Base-by-base conservation (phyloP, 2,888 invertebrate species). In the Odontocerum albicorne region DNA sequence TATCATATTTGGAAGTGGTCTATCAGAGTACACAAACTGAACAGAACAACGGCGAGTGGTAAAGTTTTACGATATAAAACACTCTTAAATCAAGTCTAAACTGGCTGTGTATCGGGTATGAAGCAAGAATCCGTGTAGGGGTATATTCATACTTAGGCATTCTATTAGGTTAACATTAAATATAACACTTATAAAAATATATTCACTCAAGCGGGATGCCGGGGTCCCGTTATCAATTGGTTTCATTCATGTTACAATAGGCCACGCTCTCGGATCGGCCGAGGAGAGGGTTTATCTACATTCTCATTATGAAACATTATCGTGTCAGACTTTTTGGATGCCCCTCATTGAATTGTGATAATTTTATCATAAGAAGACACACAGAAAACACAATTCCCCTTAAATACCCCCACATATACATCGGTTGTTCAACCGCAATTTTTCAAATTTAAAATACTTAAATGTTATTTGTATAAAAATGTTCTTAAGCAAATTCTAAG, bases 131-230 rank as follows among this genome's bases (percentile, higher is more conserved):
- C 19, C 36, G n/a, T 16, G 12, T 19, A 35, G 20, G 19, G 21
- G 17, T 46, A 33, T 19, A 32, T 17, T 33, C 8, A 35, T 32
- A 7, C 21, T 46, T 46, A 46, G 46, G 35, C 46, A 35, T 44
- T 44, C 43, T 31, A 44, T n/a, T 15, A 44, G 32, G 50, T 36
- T 54, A 54, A 47, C 21, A 46, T 38, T 45, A 45, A 57, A 54
- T 57, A 57, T 49, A 49, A 54, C 54, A 50, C 57, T 57, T 57
- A 54, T 43, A 57, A 57, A 57, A 57, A 57, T 57, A 57, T 52
- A 57, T 54, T 32, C 36, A 38, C 22, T 36, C 31, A 17, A 19
- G 16, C 38, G 22, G 44, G 19, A 47, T 36, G 19, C 2, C 8
- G 10, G 3, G 19, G 8, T 19, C 19, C 19, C 35, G 35, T 10